phyloP scores from a whole-genome alignment of 1,140 invertebrate genomes.

The Drosophila athabasca region DNA sequence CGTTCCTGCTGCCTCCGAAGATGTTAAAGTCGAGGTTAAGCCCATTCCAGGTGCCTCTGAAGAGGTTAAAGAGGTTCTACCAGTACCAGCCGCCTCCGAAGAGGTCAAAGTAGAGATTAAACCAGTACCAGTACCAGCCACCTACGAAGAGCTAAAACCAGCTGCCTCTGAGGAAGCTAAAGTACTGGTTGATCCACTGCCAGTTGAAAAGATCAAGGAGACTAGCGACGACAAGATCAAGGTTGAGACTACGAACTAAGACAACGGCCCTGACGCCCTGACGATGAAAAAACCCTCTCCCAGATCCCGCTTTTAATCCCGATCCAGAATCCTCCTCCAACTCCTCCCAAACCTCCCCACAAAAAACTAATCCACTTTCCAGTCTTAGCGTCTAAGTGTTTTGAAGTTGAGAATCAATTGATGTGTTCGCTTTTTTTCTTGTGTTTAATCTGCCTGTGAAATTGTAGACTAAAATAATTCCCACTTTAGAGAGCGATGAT shows the following conservation, averaged over 20 bases:
- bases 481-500: slow-evolving; percentile 15
- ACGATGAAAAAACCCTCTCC: slow-evolving; percentile 28
- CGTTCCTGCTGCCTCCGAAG: too few relatives aligned
- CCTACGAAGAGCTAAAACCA: slow-evolving; percentile 1
- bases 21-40: too few relatives aligned
- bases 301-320: slow-evolving; percentile 42
- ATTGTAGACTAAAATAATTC: slow-evolving; percentile 32
- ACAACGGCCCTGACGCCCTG: slow-evolving; percentile 22
- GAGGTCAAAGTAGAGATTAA: slow-evolving; percentile 1
- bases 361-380: slow-evolving; percentile 37
- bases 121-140: too few relatives aligned
- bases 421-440: slow-evolving; percentile 61
- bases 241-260: slow-evolving; percentile 47
- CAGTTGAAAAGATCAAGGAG: slow-evolving; percentile 25
- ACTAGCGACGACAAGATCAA: not conserved
- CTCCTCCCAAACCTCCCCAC: slow-evolving; percentile 25
- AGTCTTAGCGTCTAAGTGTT: slow-evolving; percentile 46
- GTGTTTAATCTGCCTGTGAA: slow-evolving; percentile 52
- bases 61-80: not conserved
- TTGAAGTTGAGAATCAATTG: slow-evolving; percentile 40
- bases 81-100: not conserved
- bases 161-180: slow-evolving; percentile 41
- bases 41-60: not conserved
- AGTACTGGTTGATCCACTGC: slow-evolving; percentile 10
- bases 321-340: slow-evolving; percentile 26